Evolutionary conservation across 2,888 invertebrate genomes (phyloP), one percentile per base, ranked within the genome.

Genomic region (Rugalucina vietnamica): DNA sequence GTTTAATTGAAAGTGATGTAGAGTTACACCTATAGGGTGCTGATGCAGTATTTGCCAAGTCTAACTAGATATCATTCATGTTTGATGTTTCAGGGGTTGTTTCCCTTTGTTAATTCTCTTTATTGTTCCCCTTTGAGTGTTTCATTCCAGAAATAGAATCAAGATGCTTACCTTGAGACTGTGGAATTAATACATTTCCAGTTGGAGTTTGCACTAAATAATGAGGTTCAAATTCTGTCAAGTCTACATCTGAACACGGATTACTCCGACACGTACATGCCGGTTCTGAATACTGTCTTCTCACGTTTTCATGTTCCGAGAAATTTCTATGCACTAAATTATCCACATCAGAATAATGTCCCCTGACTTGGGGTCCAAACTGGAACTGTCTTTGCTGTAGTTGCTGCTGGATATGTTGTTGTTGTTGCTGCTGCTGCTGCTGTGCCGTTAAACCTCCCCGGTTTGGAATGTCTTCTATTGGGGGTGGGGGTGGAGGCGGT

Each of bases 381-480:
- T 91, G 91, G 73, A 89, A 90, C 84, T 89, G 90, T 79, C 90
- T 89, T 29, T 91, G 89, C 29, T 92, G 92, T 18, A 91, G 90
- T 79, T 76, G 78, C 43, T 75, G 43, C 70, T 79, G 81, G 50
- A 82, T 82, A 43, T 84, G 87, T 80, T 82, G 87, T 82, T 82
- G 72, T 65, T 76, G 70, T 24, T 79, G 57, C 43, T 84, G 84
- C 74, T 81, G 81, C 34, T 78, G 84, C 50, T 71, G 71, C 37
- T 76, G 76, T 27, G 75, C 74, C 50, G 71, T 65, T 54, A 37
- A 36, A 39, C 81, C 85, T 57, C 92, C 85, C 71, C 92, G 88
- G 81, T 92, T 92, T 86, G 93, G 92, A 93, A 93, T 93, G 92
- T 93, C 93, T 92, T 93, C 92, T 82, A 93, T 92, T 24, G 93